phyloP scores from a whole-genome alignment of 2,888 invertebrate genomes.

The Drosophila dives region DNA sequence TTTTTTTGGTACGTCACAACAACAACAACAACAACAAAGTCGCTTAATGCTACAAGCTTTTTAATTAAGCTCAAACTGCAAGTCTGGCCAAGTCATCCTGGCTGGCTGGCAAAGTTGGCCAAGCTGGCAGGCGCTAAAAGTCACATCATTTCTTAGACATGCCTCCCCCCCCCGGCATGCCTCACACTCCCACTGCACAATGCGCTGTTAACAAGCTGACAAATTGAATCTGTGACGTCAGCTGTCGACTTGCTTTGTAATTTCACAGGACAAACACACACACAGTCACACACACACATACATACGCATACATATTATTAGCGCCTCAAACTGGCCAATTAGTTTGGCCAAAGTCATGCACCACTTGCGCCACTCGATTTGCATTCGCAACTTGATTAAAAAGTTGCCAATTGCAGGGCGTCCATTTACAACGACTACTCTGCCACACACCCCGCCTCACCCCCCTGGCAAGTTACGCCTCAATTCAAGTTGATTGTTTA shows the following conservation, averaged over 20 bases:
- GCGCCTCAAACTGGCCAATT: slow-evolving; percentile 64
- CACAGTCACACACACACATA: slow-evolving; percentile 15
- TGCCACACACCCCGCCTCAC: not conserved
- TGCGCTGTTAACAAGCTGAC: slow-evolving; percentile 65
- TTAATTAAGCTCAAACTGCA: slow-evolving; percentile 80
- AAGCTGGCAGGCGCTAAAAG: slow-evolving; percentile 71
- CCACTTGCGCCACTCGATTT: slow-evolving; percentile 54
- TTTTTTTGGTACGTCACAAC: slow-evolving; percentile 34
- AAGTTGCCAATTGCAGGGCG: slow-evolving; percentile 67
- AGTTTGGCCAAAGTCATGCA: slow-evolving; percentile 40
- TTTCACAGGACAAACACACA: slow-evolving; percentile 50
- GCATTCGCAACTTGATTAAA: slow-evolving; percentile 75
- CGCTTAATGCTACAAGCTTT: slow-evolving; percentile 76
- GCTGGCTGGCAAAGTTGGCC: not conserved
- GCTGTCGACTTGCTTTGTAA: slow-evolving; percentile 57
- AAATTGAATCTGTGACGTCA: slow-evolving; percentile 75
- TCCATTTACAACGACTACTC: not conserved
- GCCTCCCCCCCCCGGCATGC: not conserved
- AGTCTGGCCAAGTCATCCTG: slow-evolving; percentile 38
- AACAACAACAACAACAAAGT: slow-evolving; percentile 22
- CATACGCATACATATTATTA: slow-evolving; percentile 55
- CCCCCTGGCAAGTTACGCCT: not conserved
- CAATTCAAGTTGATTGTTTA: slow-evolving; percentile 74
- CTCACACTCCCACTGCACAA: not conserved
- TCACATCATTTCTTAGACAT: slow-evolving; percentile 66